Base-by-base conservation (phyloP, 64 coral and sea anemone species). In the Stichodactyla helianthus region DNA sequence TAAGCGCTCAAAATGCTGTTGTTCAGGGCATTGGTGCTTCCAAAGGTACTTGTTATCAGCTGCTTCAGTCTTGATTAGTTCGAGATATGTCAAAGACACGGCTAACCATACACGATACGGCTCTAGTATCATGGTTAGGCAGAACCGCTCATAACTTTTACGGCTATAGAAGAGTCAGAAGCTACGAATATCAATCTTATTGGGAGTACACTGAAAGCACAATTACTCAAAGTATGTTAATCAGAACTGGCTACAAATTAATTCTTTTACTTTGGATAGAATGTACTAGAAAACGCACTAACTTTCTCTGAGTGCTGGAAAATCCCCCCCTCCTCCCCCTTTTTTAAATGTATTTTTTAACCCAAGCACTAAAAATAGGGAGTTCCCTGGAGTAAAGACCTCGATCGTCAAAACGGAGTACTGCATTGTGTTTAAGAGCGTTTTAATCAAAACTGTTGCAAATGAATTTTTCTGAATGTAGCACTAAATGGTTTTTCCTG, bases 401-500 rank as follows among this genome's bases (percentile, higher is more conserved):
- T 44, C 27, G 68, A 23, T 74, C 25, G 68, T 74, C 27, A 74
- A 74, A 74, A 10, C 27, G n/a, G 27, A 74, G 68, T 23, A 13
- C 25, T 15, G 11, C 25, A 27, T 74, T 74, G 62, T 65, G 62
- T 26, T 27, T 11, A 74, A 74, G 23, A 74, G 22, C 68, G 27
- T 74, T 74, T 74, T 65, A 74, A 27, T 74, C 25, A 74, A 74
- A 13, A 74, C 68, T 74, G 25, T 23, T 74, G n/a, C 23, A 27
- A 74, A 74, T 74, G 68, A 74, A 26, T 74, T 74, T 70, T 12
- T 27, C 25, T 74, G 23, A 31, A 74, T 74, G 25, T 74, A 74
- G 25, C n/a, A 74, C 68, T 74, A 31, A 74, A 74, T 74, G 26
- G 22, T 28, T 74, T 74, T 31, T 74, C 68, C 68, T 74, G 68